Conservation (phyloP, 1,140 invertebrate species). For the Dysdera silvatica region DNA sequence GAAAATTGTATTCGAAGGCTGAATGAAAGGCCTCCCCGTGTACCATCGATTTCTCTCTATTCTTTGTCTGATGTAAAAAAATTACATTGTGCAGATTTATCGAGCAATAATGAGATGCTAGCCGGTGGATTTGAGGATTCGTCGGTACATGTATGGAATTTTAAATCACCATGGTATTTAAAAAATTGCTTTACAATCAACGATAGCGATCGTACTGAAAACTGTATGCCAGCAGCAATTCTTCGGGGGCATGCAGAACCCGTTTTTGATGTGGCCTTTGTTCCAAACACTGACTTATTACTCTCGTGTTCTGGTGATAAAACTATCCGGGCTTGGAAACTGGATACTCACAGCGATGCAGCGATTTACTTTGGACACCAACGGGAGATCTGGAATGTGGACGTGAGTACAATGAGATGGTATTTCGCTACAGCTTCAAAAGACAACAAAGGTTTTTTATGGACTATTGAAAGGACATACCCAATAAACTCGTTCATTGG, state of each 20-base stretch:
- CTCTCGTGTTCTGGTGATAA: conserved; percentile 68
- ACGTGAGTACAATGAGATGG: conserved; percentile 60
- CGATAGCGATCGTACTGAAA: too few species aligned
- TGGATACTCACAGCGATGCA: conserved; percentile 37
- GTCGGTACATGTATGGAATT: too few species aligned
- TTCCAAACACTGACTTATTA: conserved; percentile 52
- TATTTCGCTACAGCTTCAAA: conserved; percentile 73
- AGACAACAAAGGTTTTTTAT: conserved; percentile 73
- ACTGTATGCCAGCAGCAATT: too few species aligned
- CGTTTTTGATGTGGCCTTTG: conserved; percentile 62
- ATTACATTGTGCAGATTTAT: too few species aligned
- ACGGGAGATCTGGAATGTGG: conserved; percentile 78
- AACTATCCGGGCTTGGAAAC: conserved; percentile 49
- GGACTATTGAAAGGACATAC: conserved; percentile 70
- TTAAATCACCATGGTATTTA: too few species aligned
- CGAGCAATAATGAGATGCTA: too few species aligned
- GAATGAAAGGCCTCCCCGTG: too few species aligned
- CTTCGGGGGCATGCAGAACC: conserved; percentile 66
- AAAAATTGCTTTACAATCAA: too few species aligned
- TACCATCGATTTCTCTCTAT: too few species aligned
- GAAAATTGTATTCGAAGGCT: too few species aligned
- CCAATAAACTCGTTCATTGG: conserved; percentile 71
- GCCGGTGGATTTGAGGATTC: too few species aligned
- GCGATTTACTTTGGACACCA: conserved; percentile 61
- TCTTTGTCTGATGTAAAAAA: too few species aligned